Conservation (phyloP, 2,113 vertebrate species). For the Indicator indicator region DNA sequence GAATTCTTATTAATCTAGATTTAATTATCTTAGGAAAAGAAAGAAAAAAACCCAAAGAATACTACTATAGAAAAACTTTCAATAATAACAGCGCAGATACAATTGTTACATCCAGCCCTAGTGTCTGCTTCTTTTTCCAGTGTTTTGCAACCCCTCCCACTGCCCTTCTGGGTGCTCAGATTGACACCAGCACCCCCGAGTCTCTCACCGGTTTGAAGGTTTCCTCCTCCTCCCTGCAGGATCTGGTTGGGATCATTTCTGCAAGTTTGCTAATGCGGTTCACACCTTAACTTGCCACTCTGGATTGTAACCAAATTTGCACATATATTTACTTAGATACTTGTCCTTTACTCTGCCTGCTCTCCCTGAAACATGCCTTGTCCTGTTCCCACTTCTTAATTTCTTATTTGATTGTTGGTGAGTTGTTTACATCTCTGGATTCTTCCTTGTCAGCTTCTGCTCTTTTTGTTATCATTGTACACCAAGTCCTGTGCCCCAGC, state of each 20-base stretch:
- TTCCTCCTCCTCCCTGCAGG: background rate
- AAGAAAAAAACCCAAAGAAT: background rate
- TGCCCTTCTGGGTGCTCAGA: background rate
- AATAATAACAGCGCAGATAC: background rate
- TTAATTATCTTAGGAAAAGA: background rate
- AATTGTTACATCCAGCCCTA: background rate
- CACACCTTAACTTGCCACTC: background rate
- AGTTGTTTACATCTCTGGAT: background rate
- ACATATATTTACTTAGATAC: background rate
- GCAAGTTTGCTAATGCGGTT: background rate
- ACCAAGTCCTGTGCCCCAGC: accelerated
- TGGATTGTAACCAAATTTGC: background rate
- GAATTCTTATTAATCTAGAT: background rate
- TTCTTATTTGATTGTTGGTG: background rate
- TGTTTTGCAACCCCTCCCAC: background rate
- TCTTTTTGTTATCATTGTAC: background rate
- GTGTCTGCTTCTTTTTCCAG: background rate
- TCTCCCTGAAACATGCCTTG: background rate
- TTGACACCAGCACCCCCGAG: background rate
- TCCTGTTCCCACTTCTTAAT: background rate
- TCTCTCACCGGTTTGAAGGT: background rate
- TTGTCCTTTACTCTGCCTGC: background rate
- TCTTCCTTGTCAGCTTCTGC: background rate
- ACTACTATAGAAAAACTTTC: background rate
- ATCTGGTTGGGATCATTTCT: background rate